Conservation (phyloP, 2,113 vertebrate species). For the Neotragus moschatus region DNA sequence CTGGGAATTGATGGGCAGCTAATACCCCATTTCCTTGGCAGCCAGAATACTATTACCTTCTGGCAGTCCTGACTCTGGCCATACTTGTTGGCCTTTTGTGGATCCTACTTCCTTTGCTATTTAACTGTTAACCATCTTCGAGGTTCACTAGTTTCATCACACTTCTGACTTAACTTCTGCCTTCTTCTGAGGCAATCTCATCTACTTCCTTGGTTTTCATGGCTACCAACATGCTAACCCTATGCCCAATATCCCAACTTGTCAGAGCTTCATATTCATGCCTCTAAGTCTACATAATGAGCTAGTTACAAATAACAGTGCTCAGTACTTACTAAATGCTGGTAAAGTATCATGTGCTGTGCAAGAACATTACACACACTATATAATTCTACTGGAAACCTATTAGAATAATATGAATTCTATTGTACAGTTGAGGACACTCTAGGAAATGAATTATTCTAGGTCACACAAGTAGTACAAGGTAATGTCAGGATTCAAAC, state of each 20-base stretch:
- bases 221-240: not conserved
- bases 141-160: not conserved
- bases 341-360: not conserved
- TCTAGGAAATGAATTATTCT: not conserved
- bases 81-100: not conserved
- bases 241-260: not conserved
- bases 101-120: not conserved
- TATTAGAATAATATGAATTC: not conserved
- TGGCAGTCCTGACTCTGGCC: not conserved
- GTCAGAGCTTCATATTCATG: not conserved
- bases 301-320: not conserved
- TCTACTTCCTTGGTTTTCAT: not conserved
- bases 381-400: not conserved
- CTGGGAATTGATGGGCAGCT: not conserved
- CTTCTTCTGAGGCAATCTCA: not conserved
- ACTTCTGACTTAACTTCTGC: not conserved
- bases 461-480: not conserved
- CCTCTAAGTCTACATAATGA: not conserved
- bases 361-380: not conserved
- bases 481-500: not conserved
- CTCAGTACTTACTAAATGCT: not conserved
- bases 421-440: not conserved
- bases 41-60: not conserved
- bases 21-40: not conserved
- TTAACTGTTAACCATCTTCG: not conserved